Evolutionary conservation across 2,888 invertebrate genomes (phyloP).

Genomic region (Panorpa germanica): DNA sequence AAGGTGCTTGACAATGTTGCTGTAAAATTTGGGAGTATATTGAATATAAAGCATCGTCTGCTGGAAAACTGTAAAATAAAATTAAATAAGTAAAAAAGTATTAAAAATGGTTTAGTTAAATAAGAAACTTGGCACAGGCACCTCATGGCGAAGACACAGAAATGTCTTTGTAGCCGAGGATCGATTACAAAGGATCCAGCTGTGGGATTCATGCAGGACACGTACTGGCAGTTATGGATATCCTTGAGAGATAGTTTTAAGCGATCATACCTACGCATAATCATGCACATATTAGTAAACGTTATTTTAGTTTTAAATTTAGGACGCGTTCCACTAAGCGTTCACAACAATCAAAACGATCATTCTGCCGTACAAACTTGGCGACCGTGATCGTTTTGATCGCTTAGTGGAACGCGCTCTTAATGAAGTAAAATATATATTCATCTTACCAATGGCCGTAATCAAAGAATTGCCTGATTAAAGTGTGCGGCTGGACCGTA

Average conservation of each 20-base stretch:
- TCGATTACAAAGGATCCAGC: conserved; percentile 91
- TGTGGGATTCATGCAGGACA: conserved; percentile 93
- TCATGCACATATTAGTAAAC: conserved; percentile 6
- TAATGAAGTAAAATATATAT: conserved; percentile 3
- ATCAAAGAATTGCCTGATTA: conserved; percentile 83
- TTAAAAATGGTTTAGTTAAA: not conserved
- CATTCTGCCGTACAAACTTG: no score
- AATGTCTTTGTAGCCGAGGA: conserved; percentile 73
- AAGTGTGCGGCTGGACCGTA: conserved; percentile 88
- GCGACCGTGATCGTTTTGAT: no score
- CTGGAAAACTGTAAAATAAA: conserved; percentile 49
- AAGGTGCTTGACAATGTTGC: conserved; percentile 48
- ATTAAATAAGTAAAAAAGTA: conserved; percentile 5
- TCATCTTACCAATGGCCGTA: conserved; percentile 66
- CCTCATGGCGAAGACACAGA: conserved; percentile 72
- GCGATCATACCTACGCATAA: conserved; percentile 53
- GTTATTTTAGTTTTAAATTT: conserved; percentile 1
- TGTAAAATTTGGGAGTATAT: conserved; percentile 71
- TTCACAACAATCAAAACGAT: no score
- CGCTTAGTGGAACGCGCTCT: no score
- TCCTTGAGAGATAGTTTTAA: conserved; percentile 72
- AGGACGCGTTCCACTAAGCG: no score
- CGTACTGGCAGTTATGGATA: conserved; percentile 83
- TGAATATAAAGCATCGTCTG: conserved; percentile 56
- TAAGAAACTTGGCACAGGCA: conserved; percentile 19